Base-by-base conservation (phyloP, 2,888 invertebrate species). In the Drosophila lutescens region DNA sequence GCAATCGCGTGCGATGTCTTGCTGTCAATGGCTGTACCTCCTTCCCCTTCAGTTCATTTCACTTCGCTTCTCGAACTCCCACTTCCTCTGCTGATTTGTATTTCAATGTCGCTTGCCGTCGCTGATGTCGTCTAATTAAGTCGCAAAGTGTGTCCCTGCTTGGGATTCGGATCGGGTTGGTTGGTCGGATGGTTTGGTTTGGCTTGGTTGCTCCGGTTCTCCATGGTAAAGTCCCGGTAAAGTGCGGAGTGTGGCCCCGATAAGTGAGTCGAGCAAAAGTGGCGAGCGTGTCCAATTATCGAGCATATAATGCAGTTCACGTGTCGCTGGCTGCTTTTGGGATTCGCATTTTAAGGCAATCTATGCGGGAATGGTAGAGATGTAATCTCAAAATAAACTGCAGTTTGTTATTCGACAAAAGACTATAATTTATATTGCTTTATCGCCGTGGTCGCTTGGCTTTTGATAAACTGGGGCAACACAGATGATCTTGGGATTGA, bases 81-180 rank as follows among this genome's bases (percentile, higher is more conserved):
- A 49, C 32, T 17, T 34, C 12, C 44, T 17, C n/a, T n/a, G 23
- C 47, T 54, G 34, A 15, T 38, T 36, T 38, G 53, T 53, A 40
- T 61, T 56, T 61, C 55, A 47, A 61, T 70, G 15, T 65, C 49
- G 69, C 59, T 20, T 54, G 54, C 30, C 41, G 54, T 20, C 41
- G 47, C 57, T 44, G 68, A 76, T 76, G 75, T 78, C 71, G 73
- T 77, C 83, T 85, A 86, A 85, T 86, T 85, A 85, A 85, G 87
- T 85, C 75, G 76, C 80, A 76, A 86, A 85, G 82, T 85, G 87
- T 86, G 87, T 76, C 82, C 78, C 79, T 73, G 77, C 72, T 83
- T 74, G 78, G 62, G 55, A 69, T 67, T 60, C 57, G 63, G 53
- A 43, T 36, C 46, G 53, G 75, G 75, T 67, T 76, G 74, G 61